These are phyloP conservation scores for Chiroxiphia lanceolata DNA, from an alignment of 2,797 vertebrate genomes.

Conservation along the genomic window DNA sequence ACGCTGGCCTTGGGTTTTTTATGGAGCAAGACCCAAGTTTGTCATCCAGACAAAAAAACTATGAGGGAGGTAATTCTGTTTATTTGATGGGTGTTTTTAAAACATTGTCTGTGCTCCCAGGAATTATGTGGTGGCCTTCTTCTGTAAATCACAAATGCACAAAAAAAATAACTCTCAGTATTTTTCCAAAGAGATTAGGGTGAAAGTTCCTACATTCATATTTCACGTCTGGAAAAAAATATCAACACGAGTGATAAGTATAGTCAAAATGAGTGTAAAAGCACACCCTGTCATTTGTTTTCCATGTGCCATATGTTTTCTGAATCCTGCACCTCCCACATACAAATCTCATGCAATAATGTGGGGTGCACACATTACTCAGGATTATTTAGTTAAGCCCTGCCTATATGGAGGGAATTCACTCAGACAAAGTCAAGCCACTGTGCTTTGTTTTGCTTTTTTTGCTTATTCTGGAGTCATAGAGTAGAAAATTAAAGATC, in stretches of 20 bases:
- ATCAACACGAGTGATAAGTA: constrained; percentile 62
- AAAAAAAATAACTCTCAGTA: background rate
- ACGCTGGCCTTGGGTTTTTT: background rate
- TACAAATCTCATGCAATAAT: constrained; percentile 64
- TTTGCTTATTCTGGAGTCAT: constrained; percentile 55
- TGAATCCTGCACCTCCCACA: constrained; percentile 72
- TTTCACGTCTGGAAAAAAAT: constrained; percentile 55
- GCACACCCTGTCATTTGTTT: constrained; percentile 68
- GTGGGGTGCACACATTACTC: constrained; percentile 61
- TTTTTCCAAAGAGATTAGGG: constrained; percentile 44
- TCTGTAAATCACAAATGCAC: constrained; percentile 52
- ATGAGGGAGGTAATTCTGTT: constrained; percentile 22
- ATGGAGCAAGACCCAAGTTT: background rate
- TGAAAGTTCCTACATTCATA: constrained; percentile 55
- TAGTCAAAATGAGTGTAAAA: constrained; percentile 64
- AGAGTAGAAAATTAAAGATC: constrained; percentile 60
- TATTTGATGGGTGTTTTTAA: constrained; percentile 19
- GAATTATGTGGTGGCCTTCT: background rate
- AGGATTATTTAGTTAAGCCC: constrained; percentile 58
- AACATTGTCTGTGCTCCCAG: background rate
- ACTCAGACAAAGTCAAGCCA: constrained; percentile 45
- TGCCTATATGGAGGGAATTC: constrained; percentile 40
- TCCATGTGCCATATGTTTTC: constrained; percentile 72
- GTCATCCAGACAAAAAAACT: background rate
- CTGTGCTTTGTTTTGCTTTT: constrained; percentile 26